Conservation (phyloP, 2,113 vertebrate genomes). For the Cynoglossus semilaevis region DNA sequence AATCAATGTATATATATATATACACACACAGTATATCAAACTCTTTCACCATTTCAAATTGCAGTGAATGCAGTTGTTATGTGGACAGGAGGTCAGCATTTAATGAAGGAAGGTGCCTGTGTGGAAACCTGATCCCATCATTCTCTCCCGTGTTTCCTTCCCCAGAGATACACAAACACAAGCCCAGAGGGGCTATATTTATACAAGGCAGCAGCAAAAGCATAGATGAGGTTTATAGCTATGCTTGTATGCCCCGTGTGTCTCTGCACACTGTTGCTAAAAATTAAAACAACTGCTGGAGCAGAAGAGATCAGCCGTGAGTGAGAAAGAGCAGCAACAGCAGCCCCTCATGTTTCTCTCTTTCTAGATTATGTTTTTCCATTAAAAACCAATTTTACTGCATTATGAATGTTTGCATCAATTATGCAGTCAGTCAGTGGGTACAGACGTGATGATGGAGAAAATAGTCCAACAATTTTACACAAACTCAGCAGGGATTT, state of each 20-base stretch:
- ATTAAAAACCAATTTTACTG: constrained; percentile 28
- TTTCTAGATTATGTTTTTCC: not conserved
- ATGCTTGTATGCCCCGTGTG: constrained; percentile 1
- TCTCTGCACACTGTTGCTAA: constrained; percentile 8
- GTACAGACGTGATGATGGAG: constrained; percentile 14
- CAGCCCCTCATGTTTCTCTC: no score
- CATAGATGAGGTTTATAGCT: constrained; percentile 15
- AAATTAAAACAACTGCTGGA: constrained; percentile 6
- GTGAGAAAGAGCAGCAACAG: not conserved
- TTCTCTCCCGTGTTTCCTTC: constrained; percentile 6
- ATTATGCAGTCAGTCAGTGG: constrained; percentile 38
- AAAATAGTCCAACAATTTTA: not conserved
- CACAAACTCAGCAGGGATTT: constrained; percentile 12
- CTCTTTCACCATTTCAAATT: constrained; percentile 16
- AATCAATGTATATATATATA: no score
- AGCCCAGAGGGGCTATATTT: constrained; percentile 8
- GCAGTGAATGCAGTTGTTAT: constrained; percentile 10
- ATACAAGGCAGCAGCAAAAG: constrained; percentile 7
- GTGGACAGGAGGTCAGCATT: constrained; percentile 9
- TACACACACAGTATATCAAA: no score
- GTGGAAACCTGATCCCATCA: constrained; percentile 14
- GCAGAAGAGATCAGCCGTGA: constrained; percentile 22
- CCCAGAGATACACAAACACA: constrained; percentile 17
- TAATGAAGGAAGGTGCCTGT: constrained; percentile 29
- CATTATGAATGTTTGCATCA: constrained; percentile 42